Evolutionary conservation across 2,113 vertebrate genomes (phyloP).

Genomic region (Chunga burmeisteri): DNA sequence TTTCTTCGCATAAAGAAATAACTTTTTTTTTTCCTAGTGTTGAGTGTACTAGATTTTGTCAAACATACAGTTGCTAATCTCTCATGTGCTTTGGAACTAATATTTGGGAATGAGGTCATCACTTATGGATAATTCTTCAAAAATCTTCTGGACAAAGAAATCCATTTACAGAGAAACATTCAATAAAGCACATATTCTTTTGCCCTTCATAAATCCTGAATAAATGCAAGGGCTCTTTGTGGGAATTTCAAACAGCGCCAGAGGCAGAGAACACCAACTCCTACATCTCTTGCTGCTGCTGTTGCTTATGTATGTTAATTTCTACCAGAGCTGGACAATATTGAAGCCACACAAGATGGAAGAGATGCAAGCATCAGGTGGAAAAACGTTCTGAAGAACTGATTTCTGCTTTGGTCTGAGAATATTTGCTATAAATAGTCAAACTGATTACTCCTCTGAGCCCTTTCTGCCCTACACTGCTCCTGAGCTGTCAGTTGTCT

Average conservation of each 20-base stretch:
- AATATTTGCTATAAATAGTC: not conserved
- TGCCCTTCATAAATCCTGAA: not conserved
- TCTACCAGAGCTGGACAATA: not conserved
- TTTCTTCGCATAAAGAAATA: not conserved
- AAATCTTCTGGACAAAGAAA: not conserved
- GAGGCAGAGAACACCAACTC: not conserved
- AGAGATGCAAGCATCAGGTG: not conserved
- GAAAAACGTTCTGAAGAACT: not conserved
- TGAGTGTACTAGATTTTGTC: not conserved
- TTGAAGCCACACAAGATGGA: not conserved
- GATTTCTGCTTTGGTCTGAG: not conserved
- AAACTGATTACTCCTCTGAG: not conserved
- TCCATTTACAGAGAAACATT: not conserved
- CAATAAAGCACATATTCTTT: not conserved
- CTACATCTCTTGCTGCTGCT: not conserved
- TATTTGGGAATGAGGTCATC: not conserved
- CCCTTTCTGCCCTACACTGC: not conserved
- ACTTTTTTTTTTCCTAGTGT: not conserved
- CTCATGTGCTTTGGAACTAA: not conserved
- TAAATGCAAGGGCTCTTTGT: not conserved
- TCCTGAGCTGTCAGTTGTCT: not conserved
- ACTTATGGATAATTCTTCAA: not conserved
- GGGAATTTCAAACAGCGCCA: not conserved
- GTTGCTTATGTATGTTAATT: not conserved
- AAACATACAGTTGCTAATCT: not conserved